Base-by-base conservation (phyloP, 2,888 invertebrate species). In the Tenthredo mesomela region DNA sequence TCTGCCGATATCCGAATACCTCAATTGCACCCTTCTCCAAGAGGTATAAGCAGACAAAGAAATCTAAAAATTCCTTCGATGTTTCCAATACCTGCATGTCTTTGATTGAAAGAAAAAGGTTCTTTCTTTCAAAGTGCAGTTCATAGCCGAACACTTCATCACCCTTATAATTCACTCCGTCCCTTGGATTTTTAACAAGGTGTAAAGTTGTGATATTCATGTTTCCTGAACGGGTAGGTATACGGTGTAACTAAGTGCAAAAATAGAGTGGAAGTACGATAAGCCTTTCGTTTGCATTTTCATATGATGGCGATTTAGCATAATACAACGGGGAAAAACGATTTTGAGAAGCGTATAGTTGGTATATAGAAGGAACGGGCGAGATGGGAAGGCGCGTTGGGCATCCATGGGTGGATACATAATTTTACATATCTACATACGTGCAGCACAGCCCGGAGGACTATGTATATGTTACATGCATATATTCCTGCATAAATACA, bases 401-500 rank as follows among this genome's bases (percentile, higher is more conserved):
- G 21, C 58, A 61, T 65, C 80, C 80, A 65, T 47, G 82, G 47
- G 43, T 65, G 82, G 67, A 85, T 86, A 88, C 87, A 88, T 88
- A 89, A 90, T 88, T 89, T 89, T 88, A 86, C 88, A 88, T 89
- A 88, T 84, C 87, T 88, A 85, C 83, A 86, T 83, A 78, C 70
- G 84, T 85, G 73, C 67, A 84, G 61, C 67, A 82, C 85, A 85
- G 84, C 82, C 86, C 85, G 85, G 84, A 86, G 84, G 83, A 85
- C 85, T 73, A 84, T 54, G 61, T 84, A 70, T 84, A 70, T 84
- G 29, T 70, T 84, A 71, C 29, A 80, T 92, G 91, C 92, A 91
- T 92, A 91, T 91, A 91, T 92, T 91, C 90, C 90, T 89, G 90
- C 91, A 92, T 92, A 91, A 92, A 91, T 92, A 91, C 89, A 92